Percentiles rank a stretch among this genome's conserved stretches.
phyloP scores from a whole-genome alignment of 2,797 vertebrate genomes.

The Cirrhinus molitorella region DNA sequence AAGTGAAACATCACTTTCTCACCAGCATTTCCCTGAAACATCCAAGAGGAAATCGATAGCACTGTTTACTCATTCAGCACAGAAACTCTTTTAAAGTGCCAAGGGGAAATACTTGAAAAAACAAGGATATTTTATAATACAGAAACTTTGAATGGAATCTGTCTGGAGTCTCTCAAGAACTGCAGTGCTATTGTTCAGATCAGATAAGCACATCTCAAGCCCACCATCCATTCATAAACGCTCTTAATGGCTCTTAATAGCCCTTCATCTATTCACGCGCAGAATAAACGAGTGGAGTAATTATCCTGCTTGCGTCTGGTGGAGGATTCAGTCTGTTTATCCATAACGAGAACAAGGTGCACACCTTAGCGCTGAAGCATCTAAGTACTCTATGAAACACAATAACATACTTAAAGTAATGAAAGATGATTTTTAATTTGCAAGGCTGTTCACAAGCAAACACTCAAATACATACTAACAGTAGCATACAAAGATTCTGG shows the following conservation, averaged over 20 bases:
- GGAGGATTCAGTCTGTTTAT: slow-evolving; percentile 26
- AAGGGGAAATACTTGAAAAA: background rate
- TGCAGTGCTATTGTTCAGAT: slow-evolving; percentile 4
- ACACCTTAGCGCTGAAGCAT: background rate
- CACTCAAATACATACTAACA: background rate
- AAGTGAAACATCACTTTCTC: slow-evolving; percentile 4
- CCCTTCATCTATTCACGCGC: slow-evolving; percentile 13
- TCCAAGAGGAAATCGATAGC: slow-evolving; percentile 27
- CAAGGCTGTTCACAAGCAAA: background rate
- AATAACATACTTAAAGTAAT: slow-evolving; percentile 25
- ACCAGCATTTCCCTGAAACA: slow-evolving; percentile 8
- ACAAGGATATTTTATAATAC: background rate
- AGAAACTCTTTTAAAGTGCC: slow-evolving; percentile 17
- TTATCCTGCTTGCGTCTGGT: slow-evolving; percentile 1
- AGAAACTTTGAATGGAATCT: slow-evolving; percentile 6
- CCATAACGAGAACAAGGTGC: background rate
- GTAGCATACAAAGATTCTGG: background rate
- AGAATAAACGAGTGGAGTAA: slow-evolving; percentile 21
- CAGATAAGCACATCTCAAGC: slow-evolving; percentile 15
- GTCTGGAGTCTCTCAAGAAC: background rate
- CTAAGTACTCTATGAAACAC: slow-evolving; percentile 14
- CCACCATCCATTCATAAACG: background rate
- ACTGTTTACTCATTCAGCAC: slow-evolving; percentile 23
- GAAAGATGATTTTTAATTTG: background rate
- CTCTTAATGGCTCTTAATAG: slow-evolving; percentile 31